Conservation (phyloP, 2,888 invertebrate species). For the Resseliella maxima region DNA sequence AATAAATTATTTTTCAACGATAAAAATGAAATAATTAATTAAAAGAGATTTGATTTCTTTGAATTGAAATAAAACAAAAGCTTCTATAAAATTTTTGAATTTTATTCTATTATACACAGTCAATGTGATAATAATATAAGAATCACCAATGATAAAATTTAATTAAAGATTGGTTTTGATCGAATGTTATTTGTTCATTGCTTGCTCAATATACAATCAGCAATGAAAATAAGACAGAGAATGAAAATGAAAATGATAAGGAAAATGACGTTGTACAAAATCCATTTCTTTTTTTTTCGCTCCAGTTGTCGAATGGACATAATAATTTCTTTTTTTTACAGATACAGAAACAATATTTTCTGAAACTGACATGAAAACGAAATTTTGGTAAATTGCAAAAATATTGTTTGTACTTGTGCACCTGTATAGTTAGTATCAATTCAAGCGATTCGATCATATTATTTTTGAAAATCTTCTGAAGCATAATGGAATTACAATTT, state of each 20-base stretch:
- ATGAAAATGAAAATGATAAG: neutral
- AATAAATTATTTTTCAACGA: too few relatives aligned
- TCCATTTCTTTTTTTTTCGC: neutral
- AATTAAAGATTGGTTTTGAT: too few relatives aligned
- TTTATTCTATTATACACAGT: too few relatives aligned
- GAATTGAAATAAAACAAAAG: too few relatives aligned
- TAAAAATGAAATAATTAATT: too few relatives aligned
- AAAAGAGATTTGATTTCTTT: too few relatives aligned
- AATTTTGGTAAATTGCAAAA: neutral
- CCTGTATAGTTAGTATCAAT: neutral
- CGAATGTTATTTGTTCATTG: neutral
- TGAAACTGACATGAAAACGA: neutral
- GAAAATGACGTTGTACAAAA: neutral
- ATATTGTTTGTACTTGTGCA: neutral
- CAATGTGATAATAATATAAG: too few relatives aligned
- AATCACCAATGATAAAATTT: too few relatives aligned
- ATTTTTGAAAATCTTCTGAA: neutral
- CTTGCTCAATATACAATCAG: neutral
- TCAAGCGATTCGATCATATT: neutral
- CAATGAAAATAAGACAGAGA: neutral
- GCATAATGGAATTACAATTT: slow-evolving; percentile 23
- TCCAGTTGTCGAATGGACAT: neutral
- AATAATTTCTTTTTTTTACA: neutral
- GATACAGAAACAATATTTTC: neutral
- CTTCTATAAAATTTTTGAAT: too few relatives aligned